phyloP scores from a whole-genome alignment of 2,797 vertebrate genomes.

The Trematomus bernacchii region DNA sequence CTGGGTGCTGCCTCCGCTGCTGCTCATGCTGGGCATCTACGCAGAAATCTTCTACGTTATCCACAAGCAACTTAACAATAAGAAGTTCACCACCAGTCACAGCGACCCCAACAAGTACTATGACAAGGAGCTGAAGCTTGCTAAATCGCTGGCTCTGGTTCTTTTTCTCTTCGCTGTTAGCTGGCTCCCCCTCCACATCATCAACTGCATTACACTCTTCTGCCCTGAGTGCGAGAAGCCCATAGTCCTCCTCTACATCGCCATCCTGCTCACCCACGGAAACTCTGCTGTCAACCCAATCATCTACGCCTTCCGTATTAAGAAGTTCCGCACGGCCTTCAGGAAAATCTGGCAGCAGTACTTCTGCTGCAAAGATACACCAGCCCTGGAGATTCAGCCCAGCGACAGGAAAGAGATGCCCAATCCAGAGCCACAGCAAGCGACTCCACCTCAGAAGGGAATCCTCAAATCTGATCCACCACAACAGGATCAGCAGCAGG shows the following conservation, averaged over 20 bases:
- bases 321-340: conserved; percentile 95
- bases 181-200: conserved; percentile 96
- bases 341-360: conserved; percentile 95
- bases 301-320: conserved; percentile 96
- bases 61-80: conserved; percentile 94
- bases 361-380: conserved; percentile 89
- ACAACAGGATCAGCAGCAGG: conserved; percentile 37
- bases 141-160: conserved; percentile 95
- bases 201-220: conserved; percentile 97
- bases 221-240: conserved; percentile 87
- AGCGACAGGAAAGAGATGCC: conserved; percentile 80
- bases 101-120: conserved; percentile 95
- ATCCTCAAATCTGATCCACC: conserved; percentile 34
- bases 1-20: conserved; percentile 95
- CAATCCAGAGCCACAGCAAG: conserved; percentile 45
- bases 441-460: conserved; percentile 21
- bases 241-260: conserved; percentile 87
- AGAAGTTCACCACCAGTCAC: conserved; percentile 88
- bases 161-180: conserved; percentile 94
- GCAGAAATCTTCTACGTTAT: conserved; percentile 98
- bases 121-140: conserved; percentile 96
- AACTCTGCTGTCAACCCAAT: conserved; percentile 99
- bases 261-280: conserved; percentile 96
- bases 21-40: conserved; percentile 96
- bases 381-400: conserved; percentile 69